These are phyloP conservation scores for Seladonia tumulorum DNA, from an alignment of 2,888 invertebrate species.

Conservation along the genomic window DNA sequence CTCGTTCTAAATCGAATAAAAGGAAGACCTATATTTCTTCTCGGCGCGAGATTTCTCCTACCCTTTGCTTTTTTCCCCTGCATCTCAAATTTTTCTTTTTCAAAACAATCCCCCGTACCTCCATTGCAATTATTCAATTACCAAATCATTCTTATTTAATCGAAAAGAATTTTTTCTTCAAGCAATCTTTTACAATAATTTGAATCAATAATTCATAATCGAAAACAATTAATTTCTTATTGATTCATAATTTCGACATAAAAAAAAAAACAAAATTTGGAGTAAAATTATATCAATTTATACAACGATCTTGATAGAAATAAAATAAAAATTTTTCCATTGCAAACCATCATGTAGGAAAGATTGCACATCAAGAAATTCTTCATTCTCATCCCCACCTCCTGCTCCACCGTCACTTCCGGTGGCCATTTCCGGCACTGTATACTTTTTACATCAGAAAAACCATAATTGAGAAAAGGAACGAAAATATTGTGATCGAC, in stretches of 20 bases:
- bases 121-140: background rate
- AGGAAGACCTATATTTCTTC: conserved; percentile 68
- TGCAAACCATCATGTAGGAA: background rate
- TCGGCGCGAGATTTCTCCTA: conserved; percentile 22
- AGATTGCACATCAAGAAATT: background rate
- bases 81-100: background rate
- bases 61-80: conserved; percentile 1
- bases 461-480: conserved; percentile 50
- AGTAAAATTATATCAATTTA: too few relatives aligned
- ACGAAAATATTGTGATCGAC: conserved; percentile 58
- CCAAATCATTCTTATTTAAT: background rate
- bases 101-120: background rate
- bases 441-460: conserved; percentile 44
- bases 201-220: background rate
- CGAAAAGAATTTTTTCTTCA: too few relatives aligned
- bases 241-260: background rate
- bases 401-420: conserved; percentile 2
- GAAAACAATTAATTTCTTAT: background rate
- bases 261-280: too few relatives aligned
- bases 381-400: background rate
- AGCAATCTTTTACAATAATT: background rate
- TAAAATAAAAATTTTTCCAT: background rate
- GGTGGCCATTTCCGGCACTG: conserved; percentile 4
- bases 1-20: conserved; percentile 57
- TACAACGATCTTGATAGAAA: too few relatives aligned